These are phyloP conservation scores for Phanerotoma sp. DNA, from an alignment of 2,888 invertebrate species.

Conservation along the genomic window DNA sequence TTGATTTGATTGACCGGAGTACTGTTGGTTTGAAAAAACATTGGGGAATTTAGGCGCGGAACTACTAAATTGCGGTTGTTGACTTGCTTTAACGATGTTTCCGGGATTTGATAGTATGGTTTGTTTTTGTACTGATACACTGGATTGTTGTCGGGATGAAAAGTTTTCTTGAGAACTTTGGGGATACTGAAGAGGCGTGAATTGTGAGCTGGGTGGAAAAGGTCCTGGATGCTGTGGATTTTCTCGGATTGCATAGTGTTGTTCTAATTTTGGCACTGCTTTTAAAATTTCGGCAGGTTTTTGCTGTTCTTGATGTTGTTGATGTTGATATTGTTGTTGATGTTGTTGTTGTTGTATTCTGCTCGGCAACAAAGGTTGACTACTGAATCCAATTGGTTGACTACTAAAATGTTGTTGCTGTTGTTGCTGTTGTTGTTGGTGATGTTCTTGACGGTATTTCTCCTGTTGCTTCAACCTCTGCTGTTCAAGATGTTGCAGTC, in stretches of 20 bases:
- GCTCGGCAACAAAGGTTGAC: conserved; percentile 36
- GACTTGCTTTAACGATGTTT: too few species aligned
- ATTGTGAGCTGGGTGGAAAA: conserved; percentile 48
- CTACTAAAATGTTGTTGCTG: conserved; percentile 48
- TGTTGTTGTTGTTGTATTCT: conserved; percentile 56
- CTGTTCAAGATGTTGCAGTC: conserved; percentile 32
- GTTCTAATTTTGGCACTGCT: conserved; percentile 77
- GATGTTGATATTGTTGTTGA: conserved; percentile 46
- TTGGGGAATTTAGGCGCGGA: conserved; percentile 33
- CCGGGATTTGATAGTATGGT: conserved; percentile 16
- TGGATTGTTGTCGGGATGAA: conserved; percentile 48
- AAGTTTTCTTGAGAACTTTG: conserved; percentile 57
- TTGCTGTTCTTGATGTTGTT: conserved; percentile 34
- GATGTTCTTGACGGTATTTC: conserved; percentile 34
- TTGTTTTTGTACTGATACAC: conserved; percentile 24
- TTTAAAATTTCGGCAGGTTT: conserved; percentile 74
- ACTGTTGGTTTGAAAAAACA: conserved; percentile 47
- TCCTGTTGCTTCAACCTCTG: conserved; percentile 43
- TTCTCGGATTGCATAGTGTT: conserved; percentile 62
- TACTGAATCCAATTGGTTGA: conserved; percentile 53
- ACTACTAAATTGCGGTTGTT: too few species aligned
- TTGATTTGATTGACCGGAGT: conserved; percentile 47
- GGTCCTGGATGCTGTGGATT: conserved; percentile 55
- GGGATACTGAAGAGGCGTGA: conserved; percentile 34
- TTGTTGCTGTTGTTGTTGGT: conserved; percentile 50